Evolutionary conservation across 2,888 invertebrate species (phyloP).

Genomic region (Odontocolon sp.): DNA sequence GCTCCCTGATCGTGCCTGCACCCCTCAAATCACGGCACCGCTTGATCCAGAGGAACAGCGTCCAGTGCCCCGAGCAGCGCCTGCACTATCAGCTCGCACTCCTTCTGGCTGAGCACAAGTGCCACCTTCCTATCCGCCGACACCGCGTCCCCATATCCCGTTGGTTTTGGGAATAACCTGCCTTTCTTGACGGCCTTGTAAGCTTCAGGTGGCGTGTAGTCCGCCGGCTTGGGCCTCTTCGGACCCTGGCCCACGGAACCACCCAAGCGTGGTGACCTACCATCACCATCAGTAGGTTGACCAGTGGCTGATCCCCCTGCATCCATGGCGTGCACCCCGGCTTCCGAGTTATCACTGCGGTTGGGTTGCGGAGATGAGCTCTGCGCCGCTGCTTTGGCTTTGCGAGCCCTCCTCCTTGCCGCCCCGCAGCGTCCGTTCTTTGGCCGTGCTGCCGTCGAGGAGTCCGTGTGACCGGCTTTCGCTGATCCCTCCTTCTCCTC

Average conservation of each 20-base stretch:
- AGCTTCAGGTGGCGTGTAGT: slow-evolving; percentile 12
- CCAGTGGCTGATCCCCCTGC: too few species aligned
- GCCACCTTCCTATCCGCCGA: neutral
- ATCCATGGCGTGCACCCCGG: neutral
- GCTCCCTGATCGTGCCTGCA: slow-evolving; percentile 9
- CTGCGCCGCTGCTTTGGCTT: neutral
- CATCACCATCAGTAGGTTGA: neutral
- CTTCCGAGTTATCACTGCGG: neutral
- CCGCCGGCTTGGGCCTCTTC: slow-evolving; percentile 1
- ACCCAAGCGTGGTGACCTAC: too few species aligned
- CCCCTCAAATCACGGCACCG: slow-evolving; percentile 36
- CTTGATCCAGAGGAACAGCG: slow-evolving; percentile 6
- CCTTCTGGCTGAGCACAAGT: neutral
- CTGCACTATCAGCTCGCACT: slow-evolving; percentile 11
- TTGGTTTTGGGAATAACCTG: neutral
- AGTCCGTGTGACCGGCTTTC: slow-evolving; percentile 1
- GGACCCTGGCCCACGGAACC: neutral
- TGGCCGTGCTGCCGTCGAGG: neutral
- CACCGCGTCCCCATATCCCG: neutral
- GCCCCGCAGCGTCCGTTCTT: neutral
- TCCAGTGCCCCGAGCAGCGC: slow-evolving; percentile 24
- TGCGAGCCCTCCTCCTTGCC: neutral
- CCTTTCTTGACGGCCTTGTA: neutral
- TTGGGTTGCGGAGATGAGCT: neutral
- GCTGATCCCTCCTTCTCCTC: neutral